Evolutionary conservation across 2,797 vertebrate genomes (phyloP).

Genomic region (Onychomys torridus): DNA sequence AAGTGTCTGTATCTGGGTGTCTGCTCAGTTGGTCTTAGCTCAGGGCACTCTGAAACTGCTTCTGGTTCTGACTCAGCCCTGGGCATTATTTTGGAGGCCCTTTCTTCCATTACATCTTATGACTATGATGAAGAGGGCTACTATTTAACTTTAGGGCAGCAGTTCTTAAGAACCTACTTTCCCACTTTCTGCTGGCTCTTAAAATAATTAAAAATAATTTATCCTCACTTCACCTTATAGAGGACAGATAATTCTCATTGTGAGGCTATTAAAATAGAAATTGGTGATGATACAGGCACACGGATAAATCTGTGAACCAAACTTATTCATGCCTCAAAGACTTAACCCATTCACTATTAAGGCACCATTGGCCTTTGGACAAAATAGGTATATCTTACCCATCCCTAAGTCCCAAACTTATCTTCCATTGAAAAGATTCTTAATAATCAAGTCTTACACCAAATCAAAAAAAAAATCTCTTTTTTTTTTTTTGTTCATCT

Average conservation of each 20-base stretch:
- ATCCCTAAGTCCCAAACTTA: background rate
- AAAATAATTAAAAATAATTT: conserved; percentile 20
- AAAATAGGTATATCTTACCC: background rate
- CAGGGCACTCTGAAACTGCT: rapidly evolving
- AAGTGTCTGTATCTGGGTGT: background rate
- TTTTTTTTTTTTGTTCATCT: background rate
- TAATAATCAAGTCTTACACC: background rate
- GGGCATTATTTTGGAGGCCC: background rate
- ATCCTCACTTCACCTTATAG: background rate
- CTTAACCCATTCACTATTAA: background rate
- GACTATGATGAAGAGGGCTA: rapidly evolving
- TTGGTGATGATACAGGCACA: background rate
- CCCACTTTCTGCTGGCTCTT: background rate
- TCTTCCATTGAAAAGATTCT: background rate
- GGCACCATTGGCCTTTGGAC: background rate
- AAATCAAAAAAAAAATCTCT: background rate
- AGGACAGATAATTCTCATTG: background rate
- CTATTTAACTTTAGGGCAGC: background rate
- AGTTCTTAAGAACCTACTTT: background rate
- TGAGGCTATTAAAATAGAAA: background rate
- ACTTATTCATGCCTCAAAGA: background rate
- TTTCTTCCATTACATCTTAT: background rate
- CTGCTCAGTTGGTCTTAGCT: no score
- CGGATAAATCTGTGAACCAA: background rate
- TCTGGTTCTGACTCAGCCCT: background rate